A percentile compares a stretch with the other conserved stretches of the same genome.
phyloP scores from a whole-genome alignment of 2,888 invertebrate species.

The Mystacides longicornis region DNA sequence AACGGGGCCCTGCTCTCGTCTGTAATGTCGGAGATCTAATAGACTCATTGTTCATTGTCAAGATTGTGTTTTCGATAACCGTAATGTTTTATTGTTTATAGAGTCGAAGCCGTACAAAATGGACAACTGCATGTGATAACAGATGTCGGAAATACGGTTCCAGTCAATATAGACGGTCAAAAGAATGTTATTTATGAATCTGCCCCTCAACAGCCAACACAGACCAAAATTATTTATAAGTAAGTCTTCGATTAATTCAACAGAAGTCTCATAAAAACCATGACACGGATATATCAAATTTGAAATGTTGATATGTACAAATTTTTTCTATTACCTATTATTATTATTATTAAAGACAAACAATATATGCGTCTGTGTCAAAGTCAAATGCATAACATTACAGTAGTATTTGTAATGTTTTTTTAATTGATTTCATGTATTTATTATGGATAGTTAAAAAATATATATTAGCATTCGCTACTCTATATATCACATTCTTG shows the following conservation, averaged over 20 bases:
- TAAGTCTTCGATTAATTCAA: background rate
- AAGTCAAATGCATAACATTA: background rate
- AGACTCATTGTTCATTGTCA: no score
- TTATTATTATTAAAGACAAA: no score
- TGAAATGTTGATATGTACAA: no score
- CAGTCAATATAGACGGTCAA: constrained; percentile 14
- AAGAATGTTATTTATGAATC: constrained; percentile 20
- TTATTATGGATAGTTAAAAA: no score
- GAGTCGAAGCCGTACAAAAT: constrained; percentile 17
- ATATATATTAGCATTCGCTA: no score
- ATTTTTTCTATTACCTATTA: no score
- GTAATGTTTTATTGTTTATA: constrained; percentile 13
- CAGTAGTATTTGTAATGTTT: constrained; percentile 1
- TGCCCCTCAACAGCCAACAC: constrained; percentile 12
- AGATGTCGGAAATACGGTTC: constrained; percentile 18
- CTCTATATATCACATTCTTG: no score
- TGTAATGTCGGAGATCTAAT: no score
- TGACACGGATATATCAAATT: no score
- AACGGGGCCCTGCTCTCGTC: no score
- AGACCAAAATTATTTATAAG: constrained; percentile 23
- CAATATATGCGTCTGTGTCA: no score
- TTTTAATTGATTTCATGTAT: constrained; percentile 2
- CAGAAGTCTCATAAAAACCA: background rate
- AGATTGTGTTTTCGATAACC: no score
- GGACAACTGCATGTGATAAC: constrained; percentile 18